phyloP scores from a whole-genome alignment of 2,113 vertebrate genomes.

The Rhea americana region DNA sequence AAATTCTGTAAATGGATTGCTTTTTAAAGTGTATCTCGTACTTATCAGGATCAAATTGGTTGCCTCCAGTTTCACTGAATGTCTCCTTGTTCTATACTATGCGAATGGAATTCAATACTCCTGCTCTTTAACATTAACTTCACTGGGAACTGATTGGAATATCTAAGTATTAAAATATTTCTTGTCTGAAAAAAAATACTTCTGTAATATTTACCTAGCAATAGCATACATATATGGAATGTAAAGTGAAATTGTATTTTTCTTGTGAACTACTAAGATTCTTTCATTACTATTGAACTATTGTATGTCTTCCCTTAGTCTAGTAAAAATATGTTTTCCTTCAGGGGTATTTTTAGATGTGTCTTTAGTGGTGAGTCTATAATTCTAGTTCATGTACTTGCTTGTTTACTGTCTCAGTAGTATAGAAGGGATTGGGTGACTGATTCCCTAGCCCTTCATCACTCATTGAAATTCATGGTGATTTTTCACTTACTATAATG shows the following conservation, averaged over 20 bases:
- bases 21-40: neutral
- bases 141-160: neutral
- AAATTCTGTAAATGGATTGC: neutral
- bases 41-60: neutral
- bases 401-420: neutral
- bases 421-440: neutral
- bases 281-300: neutral
- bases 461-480: neutral
- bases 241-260: neutral
- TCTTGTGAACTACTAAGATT: neutral
- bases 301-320: neutral
- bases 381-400: neutral
- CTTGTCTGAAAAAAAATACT: neutral
- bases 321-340: neutral
- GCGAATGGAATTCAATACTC: neutral
- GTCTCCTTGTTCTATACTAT: slow-evolving; percentile 19
- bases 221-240: neutral
- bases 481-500: neutral
- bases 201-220: neutral
- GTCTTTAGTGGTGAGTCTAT: neutral
- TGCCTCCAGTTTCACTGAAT: slow-evolving; percentile 10
- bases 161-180: slow-evolving; percentile 17
- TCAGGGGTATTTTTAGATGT: neutral
- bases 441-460: neutral
- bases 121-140: slow-evolving; percentile 12